Evolutionary conservation across 2,797 vertebrate genomes (phyloP).

Genomic region (Garrulus glandarius): DNA sequence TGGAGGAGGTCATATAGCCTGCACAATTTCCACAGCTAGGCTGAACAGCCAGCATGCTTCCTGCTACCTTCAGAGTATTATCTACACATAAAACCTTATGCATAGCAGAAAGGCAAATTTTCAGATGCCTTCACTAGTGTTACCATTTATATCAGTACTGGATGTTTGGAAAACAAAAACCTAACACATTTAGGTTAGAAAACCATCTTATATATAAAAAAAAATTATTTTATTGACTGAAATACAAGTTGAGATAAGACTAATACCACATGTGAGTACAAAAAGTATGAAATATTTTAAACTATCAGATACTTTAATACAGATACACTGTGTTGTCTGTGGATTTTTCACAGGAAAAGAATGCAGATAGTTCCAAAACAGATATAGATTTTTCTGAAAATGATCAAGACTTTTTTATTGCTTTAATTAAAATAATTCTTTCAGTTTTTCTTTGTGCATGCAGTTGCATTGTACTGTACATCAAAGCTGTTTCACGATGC

Average conservation of each 20-base stretch:
- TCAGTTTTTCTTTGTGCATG: neutral
- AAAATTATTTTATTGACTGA: neutral
- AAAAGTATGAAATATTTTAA: neutral
- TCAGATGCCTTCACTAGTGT: neutral
- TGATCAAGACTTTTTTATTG: neutral
- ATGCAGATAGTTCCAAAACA: neutral
- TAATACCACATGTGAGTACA: neutral
- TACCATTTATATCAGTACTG: neutral
- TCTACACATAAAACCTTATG: rapidly evolving
- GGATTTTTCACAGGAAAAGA: neutral
- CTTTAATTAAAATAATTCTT: neutral
- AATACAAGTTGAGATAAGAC: neutral
- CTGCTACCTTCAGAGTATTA: neutral
- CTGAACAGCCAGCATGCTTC: neutral
- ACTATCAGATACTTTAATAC: neutral
- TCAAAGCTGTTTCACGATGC: neutral
- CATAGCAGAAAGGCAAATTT: neutral
- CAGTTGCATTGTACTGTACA: neutral
- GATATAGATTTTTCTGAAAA: neutral
- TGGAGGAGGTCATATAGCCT: neutral
- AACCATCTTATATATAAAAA: neutral
- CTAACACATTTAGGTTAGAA: neutral
- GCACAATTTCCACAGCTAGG: neutral
- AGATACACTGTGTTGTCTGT: neutral
- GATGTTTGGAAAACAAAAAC: neutral